These are phyloP conservation scores for Morinoia aosen DNA, from an alignment of 2,888 invertebrate genomes.

Conservation along the genomic window DNA sequence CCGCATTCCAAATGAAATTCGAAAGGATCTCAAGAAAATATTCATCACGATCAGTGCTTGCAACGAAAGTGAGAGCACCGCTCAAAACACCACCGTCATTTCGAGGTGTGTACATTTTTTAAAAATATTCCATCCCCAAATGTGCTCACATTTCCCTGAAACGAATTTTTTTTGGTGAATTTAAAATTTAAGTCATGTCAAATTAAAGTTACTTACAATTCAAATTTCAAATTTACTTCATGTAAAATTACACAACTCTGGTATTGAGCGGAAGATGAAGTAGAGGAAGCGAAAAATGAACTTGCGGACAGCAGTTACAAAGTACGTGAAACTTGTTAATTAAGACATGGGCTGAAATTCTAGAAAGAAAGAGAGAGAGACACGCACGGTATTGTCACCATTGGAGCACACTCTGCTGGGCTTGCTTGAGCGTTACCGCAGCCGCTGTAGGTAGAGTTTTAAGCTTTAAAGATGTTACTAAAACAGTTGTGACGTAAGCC, in stretches of 20 bases:
- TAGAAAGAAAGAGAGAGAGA: not conserved
- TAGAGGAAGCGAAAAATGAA: not conserved
- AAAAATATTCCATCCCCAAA: not conserved
- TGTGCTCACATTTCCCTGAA: not conserved
- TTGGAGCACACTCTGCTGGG: not conserved
- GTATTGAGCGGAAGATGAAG: not conserved
- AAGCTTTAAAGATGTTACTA: constrained; percentile 9
- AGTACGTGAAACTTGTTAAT: not conserved
- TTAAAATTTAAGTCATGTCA: too few relatives aligned
- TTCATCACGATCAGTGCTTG: not conserved
- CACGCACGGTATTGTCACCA: not conserved
- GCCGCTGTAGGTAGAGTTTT: not conserved
- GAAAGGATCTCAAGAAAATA: not conserved
- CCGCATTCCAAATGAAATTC: not conserved
- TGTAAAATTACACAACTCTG: not conserved
- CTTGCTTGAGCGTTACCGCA: not conserved
- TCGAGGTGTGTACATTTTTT: not conserved
- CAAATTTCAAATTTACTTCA: not conserved
- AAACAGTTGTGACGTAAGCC: constrained; percentile 26
- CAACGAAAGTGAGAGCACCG: not conserved
- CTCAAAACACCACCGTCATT: not conserved
- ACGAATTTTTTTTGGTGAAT: not conserved
- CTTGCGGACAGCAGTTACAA: not conserved
- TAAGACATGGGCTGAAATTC: not conserved
- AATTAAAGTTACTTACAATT: too few relatives aligned